These are phyloP conservation scores for Chymomyza fuscimana DNA, from an alignment of 2,888 invertebrate species.

Conservation along the genomic window DNA sequence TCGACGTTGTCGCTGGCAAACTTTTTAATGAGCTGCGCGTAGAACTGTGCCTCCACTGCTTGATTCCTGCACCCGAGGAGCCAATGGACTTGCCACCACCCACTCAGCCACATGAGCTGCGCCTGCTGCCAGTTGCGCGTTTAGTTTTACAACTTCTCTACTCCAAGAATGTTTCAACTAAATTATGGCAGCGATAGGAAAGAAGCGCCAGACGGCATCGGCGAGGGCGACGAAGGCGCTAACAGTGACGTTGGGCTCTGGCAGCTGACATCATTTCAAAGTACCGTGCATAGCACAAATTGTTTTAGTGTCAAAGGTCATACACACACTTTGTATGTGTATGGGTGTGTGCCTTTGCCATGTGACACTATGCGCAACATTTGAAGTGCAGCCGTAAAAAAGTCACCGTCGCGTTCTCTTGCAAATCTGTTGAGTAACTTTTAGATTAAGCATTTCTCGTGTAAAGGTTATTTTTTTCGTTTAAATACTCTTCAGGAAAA, in stretches of 20 bases:
- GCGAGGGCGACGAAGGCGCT: slow-evolving; percentile 6
- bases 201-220: slow-evolving; percentile 6
- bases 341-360: slow-evolving; percentile 38
- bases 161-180: slow-evolving; percentile 73
- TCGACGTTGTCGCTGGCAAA: slow-evolving; percentile 55
- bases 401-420: slow-evolving; percentile 29
- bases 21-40: slow-evolving; percentile 68
- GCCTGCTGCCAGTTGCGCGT: slow-evolving; percentile 5
- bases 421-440: slow-evolving; percentile 70
- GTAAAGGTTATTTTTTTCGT: not conserved
- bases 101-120: slow-evolving; percentile 20
- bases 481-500: not conserved
- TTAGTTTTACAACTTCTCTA: slow-evolving; percentile 20
- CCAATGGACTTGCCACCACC: not conserved
- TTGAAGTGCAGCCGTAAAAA: slow-evolving; percentile 66
- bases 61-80: not conserved
- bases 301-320: slow-evolving; percentile 74
- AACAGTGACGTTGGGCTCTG: slow-evolving; percentile 33
- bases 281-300: slow-evolving; percentile 51
- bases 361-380: slow-evolving; percentile 50
- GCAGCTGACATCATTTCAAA: slow-evolving; percentile 66
- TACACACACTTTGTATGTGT: slow-evolving; percentile 36
- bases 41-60: slow-evolving; percentile 25
- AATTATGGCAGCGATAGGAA: slow-evolving; percentile 55
- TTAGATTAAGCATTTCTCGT: slow-evolving; percentile 63